A percentile compares a stretch with the other conserved stretches of the same genome.
Evolutionary conservation across 2,888 invertebrate species (phyloP).

Genomic region (Drosophila prostipennis): DNA sequence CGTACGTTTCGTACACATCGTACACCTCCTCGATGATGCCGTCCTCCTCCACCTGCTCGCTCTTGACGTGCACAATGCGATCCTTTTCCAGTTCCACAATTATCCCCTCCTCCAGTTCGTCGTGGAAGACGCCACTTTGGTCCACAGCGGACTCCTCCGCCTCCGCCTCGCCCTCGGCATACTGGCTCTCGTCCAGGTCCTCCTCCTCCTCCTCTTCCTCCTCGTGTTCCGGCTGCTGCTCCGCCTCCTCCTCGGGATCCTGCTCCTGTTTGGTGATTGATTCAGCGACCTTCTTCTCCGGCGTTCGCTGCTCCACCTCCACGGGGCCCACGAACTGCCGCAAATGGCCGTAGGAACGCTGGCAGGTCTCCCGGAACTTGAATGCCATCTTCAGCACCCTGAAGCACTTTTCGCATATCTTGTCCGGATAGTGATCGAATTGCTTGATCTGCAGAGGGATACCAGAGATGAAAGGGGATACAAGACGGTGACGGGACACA

Average conservation of each 20-base stretch:
- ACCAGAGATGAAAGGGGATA: background rate
- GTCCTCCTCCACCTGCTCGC: constrained; percentile 79
- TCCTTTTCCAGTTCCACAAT: constrained; percentile 51
- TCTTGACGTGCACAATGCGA: constrained; percentile 53
- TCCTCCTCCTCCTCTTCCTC: constrained; percentile 41
- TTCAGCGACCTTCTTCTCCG: background rate
- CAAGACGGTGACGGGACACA: background rate
- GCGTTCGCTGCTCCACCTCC: constrained; percentile 59
- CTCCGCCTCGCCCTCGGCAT: constrained; percentile 19
- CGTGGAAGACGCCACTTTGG: constrained; percentile 4
- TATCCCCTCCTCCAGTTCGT: constrained; percentile 41
- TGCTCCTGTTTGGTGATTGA: constrained; percentile 18
- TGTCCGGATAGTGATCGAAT: constrained; percentile 81
- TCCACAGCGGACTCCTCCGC: constrained; percentile 18
- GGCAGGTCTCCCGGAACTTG: constrained; percentile 77
- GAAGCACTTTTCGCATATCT: constrained; percentile 77
- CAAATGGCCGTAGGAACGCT: constrained; percentile 80
- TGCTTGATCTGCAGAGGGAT: constrained; percentile 69
- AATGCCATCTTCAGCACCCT: constrained; percentile 73
- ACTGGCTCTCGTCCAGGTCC: constrained; percentile 46
- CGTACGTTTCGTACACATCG: constrained; percentile 78
- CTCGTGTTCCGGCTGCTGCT: constrained; percentile 13
- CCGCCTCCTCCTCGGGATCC: constrained; percentile 35
- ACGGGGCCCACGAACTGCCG: constrained; percentile 81
- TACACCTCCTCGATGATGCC: constrained; percentile 74